Evolutionary conservation across 53 echinoderm and acorn worm genomes (phyloP).

Genomic region (Echinometra lucunter): DNA sequence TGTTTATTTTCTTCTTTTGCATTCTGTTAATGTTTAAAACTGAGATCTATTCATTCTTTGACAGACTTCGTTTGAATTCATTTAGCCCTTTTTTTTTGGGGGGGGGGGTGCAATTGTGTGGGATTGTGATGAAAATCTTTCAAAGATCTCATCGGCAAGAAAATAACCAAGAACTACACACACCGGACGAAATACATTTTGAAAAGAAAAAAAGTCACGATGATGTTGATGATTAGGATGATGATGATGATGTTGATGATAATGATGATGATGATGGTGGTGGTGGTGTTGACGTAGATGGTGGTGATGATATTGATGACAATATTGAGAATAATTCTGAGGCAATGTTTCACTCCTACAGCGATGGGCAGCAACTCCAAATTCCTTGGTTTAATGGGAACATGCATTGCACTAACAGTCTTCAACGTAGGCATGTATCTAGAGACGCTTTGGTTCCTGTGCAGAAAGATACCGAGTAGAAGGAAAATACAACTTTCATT

Average conservation of each 20-base stretch:
- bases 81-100: too few relatives aligned
- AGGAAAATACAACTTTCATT: constrained; percentile 92
- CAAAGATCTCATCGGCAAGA: background rate
- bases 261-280: constrained; percentile 39
- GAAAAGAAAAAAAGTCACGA: background rate
- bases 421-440: constrained; percentile 87
- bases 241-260: constrained; percentile 34
- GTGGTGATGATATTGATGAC: background rate
- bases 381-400: constrained; percentile 72
- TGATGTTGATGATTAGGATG: background rate
- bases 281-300: constrained; percentile 22
- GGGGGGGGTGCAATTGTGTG: background rate
- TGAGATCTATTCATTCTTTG: background rate
- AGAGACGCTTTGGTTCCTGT: constrained; percentile 82
- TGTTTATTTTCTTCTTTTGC: background rate
- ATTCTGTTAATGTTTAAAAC: background rate
- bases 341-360: constrained; percentile 38
- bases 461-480: constrained; percentile 88
- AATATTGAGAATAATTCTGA: background rate
- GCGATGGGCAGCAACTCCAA: constrained; percentile 73
- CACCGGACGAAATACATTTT: background rate
- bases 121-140: background rate
- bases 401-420: constrained; percentile 78
- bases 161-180: background rate
- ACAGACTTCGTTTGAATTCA: background rate